Conservation (phyloP, 2,797 vertebrate species). For the Hydrolagus colliei region DNA sequence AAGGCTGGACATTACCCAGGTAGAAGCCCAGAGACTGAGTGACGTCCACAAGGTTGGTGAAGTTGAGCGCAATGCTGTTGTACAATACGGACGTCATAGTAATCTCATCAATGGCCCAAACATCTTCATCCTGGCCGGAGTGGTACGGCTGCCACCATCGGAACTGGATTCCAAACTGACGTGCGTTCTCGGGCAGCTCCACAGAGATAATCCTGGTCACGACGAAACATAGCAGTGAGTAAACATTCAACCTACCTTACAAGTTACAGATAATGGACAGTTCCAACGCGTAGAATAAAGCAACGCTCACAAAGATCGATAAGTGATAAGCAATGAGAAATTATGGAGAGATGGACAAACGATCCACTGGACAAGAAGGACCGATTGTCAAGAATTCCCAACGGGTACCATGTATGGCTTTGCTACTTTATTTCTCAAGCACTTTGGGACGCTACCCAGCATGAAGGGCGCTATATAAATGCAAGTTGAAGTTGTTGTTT, state of each 20-base stretch:
- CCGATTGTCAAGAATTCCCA: too few species aligned
- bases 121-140: constrained; percentile 84
- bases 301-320: neutral
- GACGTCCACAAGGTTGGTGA: constrained; percentile 89
- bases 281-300: neutral
- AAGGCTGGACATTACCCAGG: constrained; percentile 91
- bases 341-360: neutral
- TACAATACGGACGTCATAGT: constrained; percentile 95
- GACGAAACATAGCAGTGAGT: neutral
- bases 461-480: too few species aligned
- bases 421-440: too few species aligned
- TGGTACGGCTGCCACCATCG: constrained; percentile 98
- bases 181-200: constrained; percentile 81
- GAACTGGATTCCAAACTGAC: constrained; percentile 89
- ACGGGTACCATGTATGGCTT: too few species aligned
- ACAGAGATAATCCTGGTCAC: constrained; percentile 83
- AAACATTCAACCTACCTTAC: neutral
- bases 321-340: neutral
- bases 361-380: too few species aligned
- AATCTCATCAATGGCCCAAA: constrained; percentile 97
- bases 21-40: constrained; percentile 97
- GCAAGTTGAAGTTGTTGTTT: too few species aligned
- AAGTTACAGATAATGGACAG: neutral
- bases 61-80: constrained; percentile 95
- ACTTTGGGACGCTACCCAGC: too few species aligned